phyloP scores from a whole-genome alignment of 2,888 invertebrate species.

The Cheilosia scutellata region DNA sequence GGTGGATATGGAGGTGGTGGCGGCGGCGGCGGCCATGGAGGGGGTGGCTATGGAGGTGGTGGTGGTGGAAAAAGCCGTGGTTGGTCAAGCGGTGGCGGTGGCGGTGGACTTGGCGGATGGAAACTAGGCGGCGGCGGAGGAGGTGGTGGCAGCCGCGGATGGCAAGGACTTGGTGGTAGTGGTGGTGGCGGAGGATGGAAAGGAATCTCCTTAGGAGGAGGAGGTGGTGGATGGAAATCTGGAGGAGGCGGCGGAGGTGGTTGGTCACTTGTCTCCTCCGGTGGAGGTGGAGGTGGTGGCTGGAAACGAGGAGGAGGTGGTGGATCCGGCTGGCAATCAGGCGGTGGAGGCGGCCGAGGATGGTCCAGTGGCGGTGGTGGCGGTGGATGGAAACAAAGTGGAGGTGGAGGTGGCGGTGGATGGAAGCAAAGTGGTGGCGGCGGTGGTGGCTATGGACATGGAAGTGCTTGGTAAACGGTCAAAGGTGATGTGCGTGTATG shows the following conservation, averaged over 20 bases:
- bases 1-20: constrained; percentile 47
- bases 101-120: constrained; percentile 45
- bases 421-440: constrained; percentile 33
- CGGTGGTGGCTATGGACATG: constrained; percentile 53
- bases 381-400: constrained; percentile 76
- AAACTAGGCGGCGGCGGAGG: constrained; percentile 52
- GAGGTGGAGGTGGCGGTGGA: constrained; percentile 57
- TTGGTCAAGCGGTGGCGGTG: constrained; percentile 66
- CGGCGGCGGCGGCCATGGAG: constrained; percentile 41
- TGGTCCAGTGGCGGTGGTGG: constrained; percentile 76
- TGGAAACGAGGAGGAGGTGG: constrained; percentile 70
- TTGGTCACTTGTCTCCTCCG: background rate
- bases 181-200: constrained; percentile 26
- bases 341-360: constrained; percentile 70
- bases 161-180: constrained; percentile 71
- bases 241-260: constrained; percentile 70
- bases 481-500: constrained; percentile 53
- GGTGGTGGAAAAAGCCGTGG: constrained; percentile 75
- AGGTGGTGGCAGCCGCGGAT: constrained; percentile 22
- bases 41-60: constrained; percentile 77
- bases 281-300: constrained; percentile 67
- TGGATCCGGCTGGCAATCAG: constrained; percentile 58
- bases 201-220: constrained; percentile 67
- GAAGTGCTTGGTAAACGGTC: constrained; percentile 47
- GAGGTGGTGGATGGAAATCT: constrained; percentile 58